Percentiles rank a stretch among this genome's conserved stretches.
These are phyloP conservation scores for Cryptomyrus ogoouensis DNA, from an alignment of 2,113 vertebrate species.

Conservation along the genomic window DNA sequence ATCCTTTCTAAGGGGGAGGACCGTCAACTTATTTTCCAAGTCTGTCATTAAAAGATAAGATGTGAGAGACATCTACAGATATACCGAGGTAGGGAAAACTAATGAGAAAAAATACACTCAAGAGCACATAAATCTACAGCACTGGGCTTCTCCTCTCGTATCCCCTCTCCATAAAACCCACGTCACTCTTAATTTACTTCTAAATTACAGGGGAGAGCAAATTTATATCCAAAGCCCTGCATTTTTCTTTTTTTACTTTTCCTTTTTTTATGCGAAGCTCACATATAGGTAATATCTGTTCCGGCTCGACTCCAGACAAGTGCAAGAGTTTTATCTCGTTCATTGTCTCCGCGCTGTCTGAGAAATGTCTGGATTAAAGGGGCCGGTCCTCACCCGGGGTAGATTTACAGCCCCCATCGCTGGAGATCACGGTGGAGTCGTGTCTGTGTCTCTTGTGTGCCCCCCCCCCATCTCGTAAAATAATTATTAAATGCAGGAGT, in stretches of 20 bases:
- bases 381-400: neutral
- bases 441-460: constrained; percentile 30
- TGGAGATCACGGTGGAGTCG: constrained; percentile 19
- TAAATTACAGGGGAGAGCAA: constrained; percentile 28
- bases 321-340: constrained; percentile 55
- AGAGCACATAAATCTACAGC: neutral
- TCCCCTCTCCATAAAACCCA: neutral
- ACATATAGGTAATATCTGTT: constrained; percentile 12
- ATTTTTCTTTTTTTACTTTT: constrained; percentile 30
- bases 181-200: constrained; percentile 18
- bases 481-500: constrained; percentile 50
- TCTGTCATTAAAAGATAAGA: constrained; percentile 23
- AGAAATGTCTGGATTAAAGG: neutral
- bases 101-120: constrained; percentile 21
- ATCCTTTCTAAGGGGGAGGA: neutral
- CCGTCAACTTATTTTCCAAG: neutral
- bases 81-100: neutral
- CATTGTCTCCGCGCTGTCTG: constrained; percentile 48
- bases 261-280: neutral
- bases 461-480: constrained; percentile 27
- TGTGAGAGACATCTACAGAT: constrained; percentile 21
- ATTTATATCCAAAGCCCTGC: constrained; percentile 34
- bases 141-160: constrained; percentile 21
- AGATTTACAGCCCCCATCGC: constrained; percentile 3
- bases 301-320: constrained; percentile 47